Evolutionary conservation across 2,888 invertebrate genomes (phyloP).

Genomic region (Thelaira solivaga): DNA sequence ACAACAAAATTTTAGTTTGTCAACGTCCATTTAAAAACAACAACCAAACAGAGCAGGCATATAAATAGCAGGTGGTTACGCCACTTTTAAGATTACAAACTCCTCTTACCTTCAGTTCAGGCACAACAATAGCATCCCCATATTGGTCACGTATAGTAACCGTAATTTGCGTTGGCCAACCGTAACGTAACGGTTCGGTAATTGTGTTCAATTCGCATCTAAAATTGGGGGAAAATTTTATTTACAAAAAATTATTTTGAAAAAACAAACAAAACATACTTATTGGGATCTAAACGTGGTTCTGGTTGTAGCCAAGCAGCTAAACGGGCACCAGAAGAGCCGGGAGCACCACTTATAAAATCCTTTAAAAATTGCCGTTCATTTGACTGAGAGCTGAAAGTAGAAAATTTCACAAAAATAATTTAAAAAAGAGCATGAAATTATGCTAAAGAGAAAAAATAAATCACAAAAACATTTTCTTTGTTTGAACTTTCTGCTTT

Average conservation of each 20-base stretch:
- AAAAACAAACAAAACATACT: slow-evolving; percentile 66
- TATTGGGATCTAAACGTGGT: slow-evolving; percentile 89
- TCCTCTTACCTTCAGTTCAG: slow-evolving; percentile 86
- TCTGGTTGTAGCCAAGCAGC: slow-evolving; percentile 97
- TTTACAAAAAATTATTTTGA: not conserved
- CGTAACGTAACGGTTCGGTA: slow-evolving; percentile 84
- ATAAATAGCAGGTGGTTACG: slow-evolving; percentile 7
- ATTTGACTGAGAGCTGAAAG: slow-evolving; percentile 88
- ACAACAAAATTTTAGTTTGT: too few relatives aligned
- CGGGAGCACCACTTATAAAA: slow-evolving; percentile 91
- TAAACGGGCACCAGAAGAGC: slow-evolving; percentile 91
- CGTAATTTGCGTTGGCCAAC: slow-evolving; percentile 90
- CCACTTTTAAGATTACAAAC: not conserved
- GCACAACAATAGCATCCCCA: slow-evolving; percentile 89
- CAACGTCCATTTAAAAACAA: too few relatives aligned
- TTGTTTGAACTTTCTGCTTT: too few relatives aligned
- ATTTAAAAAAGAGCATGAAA: not conserved
- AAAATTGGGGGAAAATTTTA: not conserved
- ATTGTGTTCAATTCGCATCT: slow-evolving; percentile 91
- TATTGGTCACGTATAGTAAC: slow-evolving; percentile 93
- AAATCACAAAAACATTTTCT: too few relatives aligned
- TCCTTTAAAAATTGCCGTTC: slow-evolving; percentile 95
- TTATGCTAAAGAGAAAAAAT: not conserved
- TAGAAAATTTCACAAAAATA: too few relatives aligned
- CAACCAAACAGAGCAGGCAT: too few relatives aligned